Percentiles rank a stretch among this genome's conserved stretches.
Evolutionary conservation across 2,113 vertebrate genomes (phyloP).

Genomic region (Myocastor coypus): DNA sequence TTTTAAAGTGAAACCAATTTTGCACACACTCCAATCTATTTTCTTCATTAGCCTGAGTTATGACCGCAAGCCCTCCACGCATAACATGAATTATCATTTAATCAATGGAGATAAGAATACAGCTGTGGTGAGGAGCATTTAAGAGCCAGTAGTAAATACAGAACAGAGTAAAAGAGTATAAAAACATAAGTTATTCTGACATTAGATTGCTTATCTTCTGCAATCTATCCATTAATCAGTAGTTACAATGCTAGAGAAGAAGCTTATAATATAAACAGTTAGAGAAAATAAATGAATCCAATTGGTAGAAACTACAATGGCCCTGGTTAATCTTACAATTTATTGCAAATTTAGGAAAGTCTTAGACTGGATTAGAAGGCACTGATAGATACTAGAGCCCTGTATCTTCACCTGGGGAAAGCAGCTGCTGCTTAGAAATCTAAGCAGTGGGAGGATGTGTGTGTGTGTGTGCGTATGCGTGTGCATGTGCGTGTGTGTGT

Average conservation of each 20-base stretch:
- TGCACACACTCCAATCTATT: neutral
- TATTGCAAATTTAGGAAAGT: neutral
- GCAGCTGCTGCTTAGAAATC: neutral
- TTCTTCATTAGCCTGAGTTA: neutral
- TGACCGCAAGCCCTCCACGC: neutral
- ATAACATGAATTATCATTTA: constrained; percentile 2
- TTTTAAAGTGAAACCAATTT: neutral
- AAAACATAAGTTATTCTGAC: neutral
- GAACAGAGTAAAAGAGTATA: neutral
- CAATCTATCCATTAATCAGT: neutral
- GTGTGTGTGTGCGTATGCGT: neutral
- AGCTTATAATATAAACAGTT: neutral
- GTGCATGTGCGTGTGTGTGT: neutral
- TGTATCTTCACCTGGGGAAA: neutral
- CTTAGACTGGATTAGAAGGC: neutral
- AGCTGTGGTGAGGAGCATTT: neutral
- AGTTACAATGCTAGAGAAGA: neutral
- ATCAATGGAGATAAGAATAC: neutral
- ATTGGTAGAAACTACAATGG: neutral
- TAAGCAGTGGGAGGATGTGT: neutral
- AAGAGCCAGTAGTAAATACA: neutral
- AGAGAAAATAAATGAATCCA: neutral
- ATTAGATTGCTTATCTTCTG: neutral
- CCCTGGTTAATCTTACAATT: neutral
- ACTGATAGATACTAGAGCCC: neutral